Evolutionary conservation across 2,113 vertebrate genomes (phyloP).

Genomic region (Phasianus colchicus): DNA sequence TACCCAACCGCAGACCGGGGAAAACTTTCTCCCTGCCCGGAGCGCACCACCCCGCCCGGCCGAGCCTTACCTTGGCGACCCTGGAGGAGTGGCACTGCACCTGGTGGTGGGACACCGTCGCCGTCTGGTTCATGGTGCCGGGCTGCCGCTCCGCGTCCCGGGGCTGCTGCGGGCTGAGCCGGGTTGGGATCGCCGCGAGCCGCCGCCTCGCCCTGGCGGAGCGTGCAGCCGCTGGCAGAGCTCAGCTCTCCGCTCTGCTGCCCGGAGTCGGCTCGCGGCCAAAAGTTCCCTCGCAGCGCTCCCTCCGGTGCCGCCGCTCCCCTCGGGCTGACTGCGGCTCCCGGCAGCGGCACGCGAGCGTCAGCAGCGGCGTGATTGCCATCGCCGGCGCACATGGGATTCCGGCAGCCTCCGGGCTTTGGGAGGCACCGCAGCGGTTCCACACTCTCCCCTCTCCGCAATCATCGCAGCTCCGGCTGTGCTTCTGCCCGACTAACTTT

Average conservation of each 20-base stretch:
- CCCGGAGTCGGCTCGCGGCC: background rate
- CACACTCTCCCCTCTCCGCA: rapidly evolving
- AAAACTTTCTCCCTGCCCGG: background rate
- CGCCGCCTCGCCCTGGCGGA: background rate
- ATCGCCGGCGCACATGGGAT: rapidly evolving
- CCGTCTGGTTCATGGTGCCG: slow-evolving; percentile 91
- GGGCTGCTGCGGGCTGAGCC: background rate
- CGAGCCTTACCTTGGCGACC: slow-evolving; percentile 83
- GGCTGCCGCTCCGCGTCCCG: background rate
- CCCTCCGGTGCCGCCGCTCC: background rate
- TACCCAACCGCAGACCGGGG: background rate
- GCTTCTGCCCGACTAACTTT: background rate
- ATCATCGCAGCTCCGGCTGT: background rate
- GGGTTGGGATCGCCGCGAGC: background rate
- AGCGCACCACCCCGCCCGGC: background rate
- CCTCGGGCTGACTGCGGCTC: background rate
- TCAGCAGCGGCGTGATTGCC: rapidly evolving
- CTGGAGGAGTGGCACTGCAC: slow-evolving; percentile 87
- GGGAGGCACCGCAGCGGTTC: rapidly evolving
- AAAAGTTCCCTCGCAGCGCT: slow-evolving; percentile 14
- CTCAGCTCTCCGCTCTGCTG: background rate
- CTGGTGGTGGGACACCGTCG: slow-evolving; percentile 89
- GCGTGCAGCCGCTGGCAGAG: background rate
- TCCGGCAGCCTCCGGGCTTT: background rate
- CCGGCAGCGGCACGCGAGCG: rapidly evolving